Evolutionary conservation across 2,888 invertebrate genomes (phyloP).

Genomic region (Ormyrus rosae): DNA sequence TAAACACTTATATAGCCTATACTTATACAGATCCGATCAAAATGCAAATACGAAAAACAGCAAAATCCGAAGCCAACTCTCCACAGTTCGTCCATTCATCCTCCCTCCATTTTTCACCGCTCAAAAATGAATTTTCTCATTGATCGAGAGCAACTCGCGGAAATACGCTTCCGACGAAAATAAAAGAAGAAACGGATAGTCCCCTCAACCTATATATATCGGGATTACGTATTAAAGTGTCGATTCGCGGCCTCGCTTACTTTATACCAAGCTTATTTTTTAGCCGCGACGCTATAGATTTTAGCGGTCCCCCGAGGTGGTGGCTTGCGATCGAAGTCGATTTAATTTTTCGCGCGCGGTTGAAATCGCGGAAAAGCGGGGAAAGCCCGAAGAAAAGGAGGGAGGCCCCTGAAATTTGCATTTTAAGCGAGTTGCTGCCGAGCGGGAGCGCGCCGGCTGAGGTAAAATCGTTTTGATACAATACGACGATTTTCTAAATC

Average conservation of each 20-base stretch:
- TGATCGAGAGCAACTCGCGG: no score
- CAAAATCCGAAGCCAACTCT: no score
- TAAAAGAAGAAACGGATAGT: background rate
- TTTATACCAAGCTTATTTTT: constrained; percentile 14
- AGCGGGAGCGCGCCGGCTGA: no score
- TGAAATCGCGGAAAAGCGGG: constrained; percentile 1
- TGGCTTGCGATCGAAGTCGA: constrained; percentile 33
- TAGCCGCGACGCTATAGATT: constrained; percentile 6
- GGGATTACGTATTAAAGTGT: constrained; percentile 36
- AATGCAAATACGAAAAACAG: no score
- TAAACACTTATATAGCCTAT: no score
- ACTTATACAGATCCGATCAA: no score
- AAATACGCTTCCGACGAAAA: background rate
- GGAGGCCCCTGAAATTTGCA: constrained; percentile 37
- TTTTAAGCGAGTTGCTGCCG: constrained; percentile 48
- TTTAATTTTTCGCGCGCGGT: constrained; percentile 38
- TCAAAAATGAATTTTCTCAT: no score
- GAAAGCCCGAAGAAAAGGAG: background rate
- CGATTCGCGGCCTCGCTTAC: constrained; percentile 8
- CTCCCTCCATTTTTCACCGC: no score
- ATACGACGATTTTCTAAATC: constrained; percentile 43
- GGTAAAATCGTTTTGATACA: constrained; percentile 49
- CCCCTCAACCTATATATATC: background rate
- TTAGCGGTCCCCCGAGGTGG: constrained; percentile 9
- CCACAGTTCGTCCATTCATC: no score